Evolutionary conservation across 2,888 invertebrate genomes (phyloP).

Genomic region (Craniophora ligustri): DNA sequence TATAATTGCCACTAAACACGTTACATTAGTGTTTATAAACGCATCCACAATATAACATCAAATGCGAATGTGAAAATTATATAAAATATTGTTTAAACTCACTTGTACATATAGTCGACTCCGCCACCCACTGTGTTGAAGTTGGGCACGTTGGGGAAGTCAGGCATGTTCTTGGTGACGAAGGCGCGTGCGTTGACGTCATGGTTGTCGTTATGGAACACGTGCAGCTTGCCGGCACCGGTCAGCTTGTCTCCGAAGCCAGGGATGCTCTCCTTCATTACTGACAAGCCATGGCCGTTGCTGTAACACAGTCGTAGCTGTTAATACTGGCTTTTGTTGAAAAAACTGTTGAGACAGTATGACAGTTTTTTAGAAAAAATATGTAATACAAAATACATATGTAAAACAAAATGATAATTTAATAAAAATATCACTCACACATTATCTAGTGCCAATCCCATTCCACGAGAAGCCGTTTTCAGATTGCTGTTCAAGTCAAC

Average conservation of each 20-base stretch:
- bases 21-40: too few species aligned
- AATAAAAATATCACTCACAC: slow-evolving; percentile 43
- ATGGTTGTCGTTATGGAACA: slow-evolving; percentile 27
- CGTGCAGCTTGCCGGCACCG: slow-evolving; percentile 28
- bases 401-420: neutral
- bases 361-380: too few species aligned
- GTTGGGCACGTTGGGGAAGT: slow-evolving; percentile 27
- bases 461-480: slow-evolving; percentile 20
- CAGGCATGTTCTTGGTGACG: slow-evolving; percentile 39
- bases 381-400: neutral
- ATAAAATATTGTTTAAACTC: too few species aligned
- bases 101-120: slow-evolving; percentile 41
- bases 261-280: slow-evolving; percentile 24
- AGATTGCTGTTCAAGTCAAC: slow-evolving; percentile 11
- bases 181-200: slow-evolving; percentile 33
- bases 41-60: too few species aligned
- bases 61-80: too few species aligned
- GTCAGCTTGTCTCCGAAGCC: slow-evolving; percentile 16
- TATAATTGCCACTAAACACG: too few species aligned
- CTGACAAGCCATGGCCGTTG: slow-evolving; percentile 18
- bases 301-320: neutral
- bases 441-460: slow-evolving; percentile 38
- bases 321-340: neutral
- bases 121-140: slow-evolving; percentile 48
- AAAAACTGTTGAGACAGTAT: too few species aligned